Percentiles rank a stretch among this genome's conserved stretches.
These are phyloP conservation scores for Ceratoteleas bidentatus DNA, from an alignment of 1,140 invertebrate genomes.

Conservation along the genomic window DNA sequence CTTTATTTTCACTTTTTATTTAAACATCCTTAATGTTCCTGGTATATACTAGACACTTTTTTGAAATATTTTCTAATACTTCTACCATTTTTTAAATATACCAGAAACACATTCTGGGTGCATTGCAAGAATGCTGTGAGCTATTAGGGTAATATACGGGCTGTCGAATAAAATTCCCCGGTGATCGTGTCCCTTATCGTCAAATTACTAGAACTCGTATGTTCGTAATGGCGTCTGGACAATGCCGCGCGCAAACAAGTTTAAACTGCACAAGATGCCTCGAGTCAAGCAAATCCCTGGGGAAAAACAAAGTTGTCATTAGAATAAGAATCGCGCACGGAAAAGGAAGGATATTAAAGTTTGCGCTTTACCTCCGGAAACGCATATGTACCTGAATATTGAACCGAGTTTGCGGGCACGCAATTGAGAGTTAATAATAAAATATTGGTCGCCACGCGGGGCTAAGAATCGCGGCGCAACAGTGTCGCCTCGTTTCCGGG, in stretches of 20 bases:
- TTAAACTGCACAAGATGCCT: slow-evolving; percentile 36
- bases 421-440: slow-evolving; percentile 56
- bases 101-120: no score
- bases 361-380: slow-evolving; percentile 22
- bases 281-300: slow-evolving; percentile 37
- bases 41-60: no score
- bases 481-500: slow-evolving; percentile 55
- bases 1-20: no score
- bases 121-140: no score
- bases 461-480: slow-evolving; percentile 36
- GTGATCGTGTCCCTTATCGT: slow-evolving; percentile 64
- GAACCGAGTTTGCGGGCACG: slow-evolving; percentile 34
- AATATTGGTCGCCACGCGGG: slow-evolving; percentile 13
- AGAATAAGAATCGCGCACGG: slow-evolving; percentile 22
- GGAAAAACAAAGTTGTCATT: slow-evolving; percentile 35
- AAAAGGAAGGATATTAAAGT: slow-evolving; percentile 33
- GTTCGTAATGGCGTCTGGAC: slow-evolving; percentile 50
- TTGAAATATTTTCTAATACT: no score
- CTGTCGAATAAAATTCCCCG: slow-evolving; percentile 44
- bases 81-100: no score
- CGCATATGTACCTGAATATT: slow-evolving; percentile 47
- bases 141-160: not conserved
- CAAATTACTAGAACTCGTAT: slow-evolving; percentile 49
- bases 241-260: slow-evolving; percentile 51
- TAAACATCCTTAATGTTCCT: no score